Evolutionary conservation across 2,888 invertebrate genomes (phyloP).

Genomic region (Hydrotaea cyrtoneurina): DNA sequence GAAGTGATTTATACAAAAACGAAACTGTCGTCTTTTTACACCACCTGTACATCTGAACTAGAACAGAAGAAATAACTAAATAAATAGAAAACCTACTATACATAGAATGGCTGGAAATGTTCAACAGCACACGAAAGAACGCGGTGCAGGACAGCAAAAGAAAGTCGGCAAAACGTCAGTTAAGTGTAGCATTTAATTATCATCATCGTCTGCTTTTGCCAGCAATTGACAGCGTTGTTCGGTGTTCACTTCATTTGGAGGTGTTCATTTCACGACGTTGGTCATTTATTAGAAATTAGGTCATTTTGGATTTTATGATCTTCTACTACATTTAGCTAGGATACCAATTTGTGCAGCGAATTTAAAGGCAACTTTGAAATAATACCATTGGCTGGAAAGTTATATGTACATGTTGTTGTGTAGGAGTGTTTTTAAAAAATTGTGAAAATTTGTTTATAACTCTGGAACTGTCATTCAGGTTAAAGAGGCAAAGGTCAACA

Average conservation of each 20-base stretch:
- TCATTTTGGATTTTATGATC: background rate
- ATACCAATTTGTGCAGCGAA: no score
- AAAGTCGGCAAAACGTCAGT: background rate
- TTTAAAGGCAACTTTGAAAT: no score
- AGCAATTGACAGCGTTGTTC: background rate
- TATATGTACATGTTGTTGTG: no score
- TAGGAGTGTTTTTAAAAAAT: no score
- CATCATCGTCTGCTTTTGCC: background rate
- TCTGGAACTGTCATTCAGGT: no score
- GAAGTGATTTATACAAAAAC: background rate
- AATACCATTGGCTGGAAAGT: no score
- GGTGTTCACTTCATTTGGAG: no score
- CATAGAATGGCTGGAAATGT: background rate
- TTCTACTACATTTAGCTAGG: no score
- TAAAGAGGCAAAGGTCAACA: no score
- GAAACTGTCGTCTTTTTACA: background rate
- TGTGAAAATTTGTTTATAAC: no score
- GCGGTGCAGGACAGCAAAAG: background rate
- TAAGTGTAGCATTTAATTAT: background rate
- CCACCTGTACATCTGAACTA: conserved; percentile 7
- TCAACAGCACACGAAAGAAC: background rate
- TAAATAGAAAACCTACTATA: background rate
- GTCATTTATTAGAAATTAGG: background rate
- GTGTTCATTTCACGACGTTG: background rate
- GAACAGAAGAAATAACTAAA: background rate